Evolutionary conservation across 2,797 vertebrate species (phyloP), one percentile per base, ranked within the genome.

Genomic region (Pogoniulus pusillus): DNA sequence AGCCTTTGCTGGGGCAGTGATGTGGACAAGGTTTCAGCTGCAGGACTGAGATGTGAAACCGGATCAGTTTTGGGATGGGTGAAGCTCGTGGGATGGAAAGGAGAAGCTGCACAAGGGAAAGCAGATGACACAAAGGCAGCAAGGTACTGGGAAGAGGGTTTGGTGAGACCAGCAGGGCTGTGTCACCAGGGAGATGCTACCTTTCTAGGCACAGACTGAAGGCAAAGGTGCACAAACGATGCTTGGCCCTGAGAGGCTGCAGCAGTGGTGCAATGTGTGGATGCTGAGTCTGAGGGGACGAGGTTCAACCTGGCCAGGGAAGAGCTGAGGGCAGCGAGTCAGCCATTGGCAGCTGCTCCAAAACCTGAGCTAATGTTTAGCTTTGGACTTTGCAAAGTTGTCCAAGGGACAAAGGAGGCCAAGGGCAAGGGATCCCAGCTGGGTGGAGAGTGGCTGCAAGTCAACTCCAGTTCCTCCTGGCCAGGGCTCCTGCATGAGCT

Each of bases 311-410:
- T 0, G 0, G 70, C 64, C 87, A 16, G 68, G n/a, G 82, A 23
- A 76, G 0, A 0, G 72, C 62, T 22, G 60, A 2, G 7, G 75
- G 60, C 0, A 0, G 32, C 5, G 1, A 10, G 0, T 3, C 4
- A 12, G 58, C 84, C 43, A 6, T 17, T 10, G 2, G 78, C 58
- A 34, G 66, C 88, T 37, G 74, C 75, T 47, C 66, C 19, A 9
- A 37, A 16, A 29, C 63, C 82, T 2, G 87, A 68, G 95, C 69
- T 96, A 91, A 94, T 94, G 62, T 95, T 94, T 91, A 95, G 87
- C 95, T 91, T 77, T 39, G 75, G 75, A 91, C 92, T 82, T 90
- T 77, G 92, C 84, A 82, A 69, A 89, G 7, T 26, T 66, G 82
- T 66, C 82, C 84, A 90, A 90, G 65, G 91, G 91, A 54, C 65